Evolutionary conservation across 2,797 vertebrate species (phyloP).

Genomic region (Hydrolagus colliei): DNA sequence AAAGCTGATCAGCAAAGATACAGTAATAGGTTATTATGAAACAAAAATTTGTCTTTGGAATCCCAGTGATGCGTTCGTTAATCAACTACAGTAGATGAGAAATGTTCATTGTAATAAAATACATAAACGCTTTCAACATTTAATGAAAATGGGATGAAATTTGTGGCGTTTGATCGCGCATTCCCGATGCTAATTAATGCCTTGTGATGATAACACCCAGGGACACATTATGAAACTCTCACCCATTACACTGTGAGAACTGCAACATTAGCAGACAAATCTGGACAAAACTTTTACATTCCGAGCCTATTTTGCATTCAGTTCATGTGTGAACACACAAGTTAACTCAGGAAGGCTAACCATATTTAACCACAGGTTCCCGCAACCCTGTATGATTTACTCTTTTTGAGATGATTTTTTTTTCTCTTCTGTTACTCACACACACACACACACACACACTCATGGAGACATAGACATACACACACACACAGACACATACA

Average conservation of each 20-base stretch:
- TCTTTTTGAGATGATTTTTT: too few relatives aligned
- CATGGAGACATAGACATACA: too few relatives aligned
- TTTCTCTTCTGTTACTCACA: too few relatives aligned
- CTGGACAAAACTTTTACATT: too few relatives aligned
- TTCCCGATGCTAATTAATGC: slow-evolving; percentile 34
- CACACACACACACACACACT: too few relatives aligned
- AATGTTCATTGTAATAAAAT: slow-evolving; percentile 59
- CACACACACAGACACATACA: too few relatives aligned
- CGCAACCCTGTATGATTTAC: too few relatives aligned
- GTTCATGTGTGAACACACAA: too few relatives aligned
- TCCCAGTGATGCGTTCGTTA: slow-evolving; percentile 61
- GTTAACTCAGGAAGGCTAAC: too few relatives aligned
- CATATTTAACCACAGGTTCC: too few relatives aligned
- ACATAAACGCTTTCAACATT: slow-evolving; percentile 35
- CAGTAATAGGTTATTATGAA: slow-evolving; percentile 59
- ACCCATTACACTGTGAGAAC: not conserved
- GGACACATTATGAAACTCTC: not conserved
- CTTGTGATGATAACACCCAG: slow-evolving; percentile 28
- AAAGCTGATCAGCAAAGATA: slow-evolving; percentile 59
- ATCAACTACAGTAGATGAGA: slow-evolving; percentile 60
- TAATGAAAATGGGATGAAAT: slow-evolving; percentile 42
- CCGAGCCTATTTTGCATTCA: too few relatives aligned
- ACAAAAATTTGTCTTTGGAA: slow-evolving; percentile 58
- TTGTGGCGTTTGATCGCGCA: slow-evolving; percentile 32
- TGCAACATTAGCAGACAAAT: too few relatives aligned